Evolutionary conservation across 2,797 vertebrate species (phyloP), one percentile per base, ranked within the genome.

Genomic region (Poliocrania exsul): DNA sequence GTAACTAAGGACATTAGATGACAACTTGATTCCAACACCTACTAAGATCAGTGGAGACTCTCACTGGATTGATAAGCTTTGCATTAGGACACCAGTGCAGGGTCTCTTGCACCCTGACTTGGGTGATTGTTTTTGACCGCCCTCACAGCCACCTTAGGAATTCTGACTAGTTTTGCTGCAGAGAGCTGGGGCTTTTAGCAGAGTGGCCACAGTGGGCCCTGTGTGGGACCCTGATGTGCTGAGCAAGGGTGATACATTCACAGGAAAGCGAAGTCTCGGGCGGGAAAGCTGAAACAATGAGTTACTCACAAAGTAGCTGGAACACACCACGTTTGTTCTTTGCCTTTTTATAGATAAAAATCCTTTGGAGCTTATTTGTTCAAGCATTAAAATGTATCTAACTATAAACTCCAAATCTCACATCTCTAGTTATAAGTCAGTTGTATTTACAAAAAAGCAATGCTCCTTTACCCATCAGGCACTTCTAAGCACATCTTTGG

Each of bases 401-500:
- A 10, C 42, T 87, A 56, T 57, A 74, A 81, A 81, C 24, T 86
- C 2, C 0, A 73, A 92, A 93, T 82, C 75, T 84, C 84, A 57
- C 47, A 47, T 94, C 72, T 92, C 81, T 81, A 70, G 74, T 86
- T 86, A 66, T 60, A 75, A 80, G 57, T n/a, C 89, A 73, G 56
- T 38, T 80, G 38, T 14, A 18, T 49, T 82, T 67, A 87, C 79
- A 77, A 42, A 87, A 92, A 92, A 86, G 74, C 95, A 97, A 95
- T 9, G 58, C 88, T 97, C 46, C 5, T 96, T 97, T 96, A 92
- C 19, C 58, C 91, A 77, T 95, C 96, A 97, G 97, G 94, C 93
- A 94, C 97, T 97, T 98, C 95, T 97, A 97, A 97, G 96, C 91
- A 92, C 93, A 96, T 97, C 97, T 98, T 98, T 96, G 97, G 98